Evolutionary conservation across 2,113 vertebrate genomes (phyloP).

Genomic region (Orientallactaga bullata): DNA sequence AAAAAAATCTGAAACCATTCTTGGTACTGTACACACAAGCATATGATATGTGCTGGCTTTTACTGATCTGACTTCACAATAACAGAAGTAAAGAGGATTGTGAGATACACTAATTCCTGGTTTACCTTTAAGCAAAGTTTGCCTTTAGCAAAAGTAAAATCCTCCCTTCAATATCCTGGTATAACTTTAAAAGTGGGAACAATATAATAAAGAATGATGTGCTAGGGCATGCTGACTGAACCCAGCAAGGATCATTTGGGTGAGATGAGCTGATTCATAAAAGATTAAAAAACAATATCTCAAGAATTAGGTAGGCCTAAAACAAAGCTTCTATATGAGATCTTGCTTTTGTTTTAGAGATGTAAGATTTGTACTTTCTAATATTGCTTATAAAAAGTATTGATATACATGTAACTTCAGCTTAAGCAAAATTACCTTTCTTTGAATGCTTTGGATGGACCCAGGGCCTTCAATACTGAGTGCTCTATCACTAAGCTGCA

Average conservation of each 20-base stretch:
- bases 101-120: not conserved
- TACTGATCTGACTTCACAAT: not conserved
- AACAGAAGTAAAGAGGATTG: not conserved
- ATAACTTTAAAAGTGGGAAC: not conserved
- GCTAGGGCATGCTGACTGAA: not conserved
- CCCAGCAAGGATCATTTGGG: not conserved
- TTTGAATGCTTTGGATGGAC: not conserved
- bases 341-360: not conserved
- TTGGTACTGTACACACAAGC: not conserved
- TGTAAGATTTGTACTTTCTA: conserved; percentile 26
- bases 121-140: not conserved
- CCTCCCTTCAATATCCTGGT: not conserved
- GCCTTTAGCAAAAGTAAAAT: conserved; percentile 25
- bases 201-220: not conserved
- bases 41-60: not conserved
- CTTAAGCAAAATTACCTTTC: conserved; percentile 44
- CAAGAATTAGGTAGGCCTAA: not conserved
- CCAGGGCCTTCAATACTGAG: not conserved
- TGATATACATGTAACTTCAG: conserved; percentile 5
- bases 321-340: not conserved
- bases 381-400: not conserved
- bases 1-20: conserved; percentile 7
- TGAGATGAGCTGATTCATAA: not conserved
- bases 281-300: too few species aligned
- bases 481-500: not conserved